Evolutionary conservation across 2,113 vertebrate species (phyloP).

Genomic region (Uropsilus gracilis): DNA sequence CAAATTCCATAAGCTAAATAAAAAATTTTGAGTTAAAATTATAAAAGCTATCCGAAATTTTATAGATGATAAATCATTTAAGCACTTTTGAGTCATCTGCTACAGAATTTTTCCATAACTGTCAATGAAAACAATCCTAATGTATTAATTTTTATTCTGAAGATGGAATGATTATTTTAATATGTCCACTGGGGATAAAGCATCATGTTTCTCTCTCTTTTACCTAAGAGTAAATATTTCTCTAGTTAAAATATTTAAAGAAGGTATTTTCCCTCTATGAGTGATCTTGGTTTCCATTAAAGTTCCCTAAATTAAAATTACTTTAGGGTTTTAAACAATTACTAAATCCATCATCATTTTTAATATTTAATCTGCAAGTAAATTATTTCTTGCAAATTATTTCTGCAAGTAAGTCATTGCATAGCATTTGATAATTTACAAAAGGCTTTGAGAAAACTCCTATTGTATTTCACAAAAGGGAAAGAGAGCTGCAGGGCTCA

Average conservation of each 20-base stretch:
- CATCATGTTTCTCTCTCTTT: slow-evolving; percentile 47
- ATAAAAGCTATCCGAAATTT: slow-evolving; percentile 65
- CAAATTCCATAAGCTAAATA: slow-evolving; percentile 57
- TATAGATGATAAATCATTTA: slow-evolving; percentile 74
- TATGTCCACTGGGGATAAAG: slow-evolving; percentile 73
- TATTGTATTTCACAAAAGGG: not conserved
- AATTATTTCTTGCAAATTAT: too few species aligned
- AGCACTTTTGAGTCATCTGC: slow-evolving; percentile 67
- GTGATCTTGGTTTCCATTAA: slow-evolving; percentile 21
- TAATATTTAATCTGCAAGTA: not conserved
- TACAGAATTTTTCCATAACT: slow-evolving; percentile 66
- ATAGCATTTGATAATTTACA: slow-evolving; percentile 13
- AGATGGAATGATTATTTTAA: slow-evolving; percentile 77
- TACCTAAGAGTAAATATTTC: slow-evolving; percentile 68
- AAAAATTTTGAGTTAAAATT: slow-evolving; percentile 68
- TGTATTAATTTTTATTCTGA: slow-evolving; percentile 76
- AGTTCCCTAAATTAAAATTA: slow-evolving; percentile 56
- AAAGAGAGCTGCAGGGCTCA: not conserved
- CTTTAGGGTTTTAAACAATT: slow-evolving; percentile 67
- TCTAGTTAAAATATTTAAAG: slow-evolving; percentile 24
- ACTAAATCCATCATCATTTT: slow-evolving; percentile 63
- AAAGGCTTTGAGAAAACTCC: slow-evolving; percentile 11
- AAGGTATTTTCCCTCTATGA: slow-evolving; percentile 39
- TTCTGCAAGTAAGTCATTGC: not conserved
- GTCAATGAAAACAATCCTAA: slow-evolving; percentile 73